Percentiles rank a stretch among this genome's conserved stretches.
phyloP scores from a whole-genome alignment of 2,888 invertebrate species.

The Steinernema hermaphroditum region DNA sequence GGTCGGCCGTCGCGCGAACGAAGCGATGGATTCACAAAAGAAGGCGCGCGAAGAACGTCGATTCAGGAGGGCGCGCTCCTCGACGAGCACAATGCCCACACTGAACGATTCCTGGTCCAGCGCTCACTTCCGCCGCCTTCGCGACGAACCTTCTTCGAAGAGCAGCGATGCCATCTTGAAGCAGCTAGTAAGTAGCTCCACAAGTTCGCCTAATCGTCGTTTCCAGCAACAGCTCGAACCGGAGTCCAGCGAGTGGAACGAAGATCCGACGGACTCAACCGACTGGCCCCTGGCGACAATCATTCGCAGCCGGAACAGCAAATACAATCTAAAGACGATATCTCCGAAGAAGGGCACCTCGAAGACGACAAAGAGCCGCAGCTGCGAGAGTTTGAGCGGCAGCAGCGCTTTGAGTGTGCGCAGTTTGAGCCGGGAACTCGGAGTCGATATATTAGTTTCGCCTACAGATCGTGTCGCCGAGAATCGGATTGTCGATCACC shows the following conservation, averaged over 20 bases:
- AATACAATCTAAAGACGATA: too few species aligned
- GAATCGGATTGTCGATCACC: not conserved
- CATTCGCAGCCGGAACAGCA: not conserved
- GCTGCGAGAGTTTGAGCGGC: not conserved
- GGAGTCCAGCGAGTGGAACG: not conserved
- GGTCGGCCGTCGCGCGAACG: not conserved
- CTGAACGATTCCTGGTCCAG: constrained; percentile 21
- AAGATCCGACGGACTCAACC: not conserved
- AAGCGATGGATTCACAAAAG: not conserved
- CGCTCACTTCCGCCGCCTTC: not conserved
- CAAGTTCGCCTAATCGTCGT: not conserved
- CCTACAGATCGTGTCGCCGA: not conserved
- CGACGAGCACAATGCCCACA: constrained; percentile 13
- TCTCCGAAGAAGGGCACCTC: not conserved
- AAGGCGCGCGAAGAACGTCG: not conserved
- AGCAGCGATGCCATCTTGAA: not conserved
- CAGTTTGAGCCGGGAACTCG: not conserved
- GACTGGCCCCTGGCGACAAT: not conserved
- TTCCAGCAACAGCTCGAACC: not conserved
- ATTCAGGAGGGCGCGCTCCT: not conserved
- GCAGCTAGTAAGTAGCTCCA: not conserved
- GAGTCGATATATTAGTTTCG: not conserved
- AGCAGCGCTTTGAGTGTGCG: not conserved
- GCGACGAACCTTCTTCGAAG: not conserved
- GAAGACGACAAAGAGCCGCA: not conserved